Evolutionary conservation across 1,140 invertebrate genomes (phyloP).

Genomic region (Aethina tumida): DNA sequence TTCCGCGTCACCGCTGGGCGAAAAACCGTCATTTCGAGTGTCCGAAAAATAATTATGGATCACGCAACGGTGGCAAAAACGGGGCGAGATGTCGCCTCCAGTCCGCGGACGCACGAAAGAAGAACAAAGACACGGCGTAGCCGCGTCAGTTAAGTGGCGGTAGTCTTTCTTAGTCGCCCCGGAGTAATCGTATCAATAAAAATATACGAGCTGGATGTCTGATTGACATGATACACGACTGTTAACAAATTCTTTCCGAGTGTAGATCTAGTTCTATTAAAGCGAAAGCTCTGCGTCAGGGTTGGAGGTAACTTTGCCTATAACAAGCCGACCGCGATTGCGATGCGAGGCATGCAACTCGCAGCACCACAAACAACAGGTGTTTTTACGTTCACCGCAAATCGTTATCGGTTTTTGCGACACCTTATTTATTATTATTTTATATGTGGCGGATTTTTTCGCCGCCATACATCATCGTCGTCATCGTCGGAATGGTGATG

Average conservation of each 20-base stretch:
- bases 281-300: conserved; percentile 12
- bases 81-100: too few species aligned
- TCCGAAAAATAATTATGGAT: too few species aligned
- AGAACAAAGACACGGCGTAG: too few species aligned
- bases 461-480: conserved; percentile 19
- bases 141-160: too few species aligned
- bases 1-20: too few species aligned
- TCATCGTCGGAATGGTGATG: too few species aligned
- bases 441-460: conserved; percentile 27
- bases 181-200: conserved; percentile 20
- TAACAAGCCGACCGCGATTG: conserved; percentile 31
- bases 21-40: too few species aligned
- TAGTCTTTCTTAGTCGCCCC: conserved; percentile 1
- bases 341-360: conserved; percentile 31
- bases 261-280: conserved; percentile 31
- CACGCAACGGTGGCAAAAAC: too few species aligned
- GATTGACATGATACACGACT: conserved; percentile 31
- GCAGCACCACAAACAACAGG: conserved; percentile 28
- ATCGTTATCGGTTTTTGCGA: conserved; percentile 27
- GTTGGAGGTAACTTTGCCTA: conserved; percentile 28
- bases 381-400: conserved; percentile 27
- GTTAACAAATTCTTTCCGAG: conserved; percentile 26
- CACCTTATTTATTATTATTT: conserved; percentile 28
- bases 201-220: conserved; percentile 21
- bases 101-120: too few species aligned